phyloP scores from a whole-genome alignment of 2,797 vertebrate species.

The Leuciscus waleckii region DNA sequence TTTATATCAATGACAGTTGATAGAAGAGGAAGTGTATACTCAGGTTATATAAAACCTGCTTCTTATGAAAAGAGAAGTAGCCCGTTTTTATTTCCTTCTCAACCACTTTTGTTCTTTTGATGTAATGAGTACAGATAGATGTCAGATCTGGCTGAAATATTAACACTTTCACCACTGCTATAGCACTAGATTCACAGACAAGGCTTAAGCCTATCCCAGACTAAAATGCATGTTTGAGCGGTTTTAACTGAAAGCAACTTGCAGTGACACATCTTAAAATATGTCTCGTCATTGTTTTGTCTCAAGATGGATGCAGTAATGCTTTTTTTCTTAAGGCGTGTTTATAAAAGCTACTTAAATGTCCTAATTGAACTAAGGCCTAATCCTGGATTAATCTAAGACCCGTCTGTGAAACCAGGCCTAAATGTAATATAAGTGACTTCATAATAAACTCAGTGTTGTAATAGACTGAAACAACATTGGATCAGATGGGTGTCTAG shows the following conservation, averaged over 20 bases:
- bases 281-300: too few species aligned
- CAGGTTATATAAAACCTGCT: background rate
- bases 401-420: too few species aligned
- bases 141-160: background rate
- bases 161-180: background rate
- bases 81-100: background rate
- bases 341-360: too few species aligned
- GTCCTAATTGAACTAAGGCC: too few species aligned
- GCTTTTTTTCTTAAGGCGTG: too few species aligned
- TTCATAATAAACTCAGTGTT: background rate
- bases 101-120: background rate
- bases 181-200: too few species aligned
- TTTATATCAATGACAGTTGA: background rate
- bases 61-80: conserved; percentile 19
- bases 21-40: conserved; percentile 11
- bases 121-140: background rate
- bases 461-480: background rate
- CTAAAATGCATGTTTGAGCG: too few species aligned
- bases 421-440: background rate
- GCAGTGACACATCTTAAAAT: too few species aligned
- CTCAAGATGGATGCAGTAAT: too few species aligned
- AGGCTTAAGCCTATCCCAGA: too few species aligned
- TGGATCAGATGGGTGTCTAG: background rate
- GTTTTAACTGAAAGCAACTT: too few species aligned
- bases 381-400: too few species aligned